Conservation (phyloP, 2,113 vertebrate species). For the Phoxinus phoxinus region DNA sequence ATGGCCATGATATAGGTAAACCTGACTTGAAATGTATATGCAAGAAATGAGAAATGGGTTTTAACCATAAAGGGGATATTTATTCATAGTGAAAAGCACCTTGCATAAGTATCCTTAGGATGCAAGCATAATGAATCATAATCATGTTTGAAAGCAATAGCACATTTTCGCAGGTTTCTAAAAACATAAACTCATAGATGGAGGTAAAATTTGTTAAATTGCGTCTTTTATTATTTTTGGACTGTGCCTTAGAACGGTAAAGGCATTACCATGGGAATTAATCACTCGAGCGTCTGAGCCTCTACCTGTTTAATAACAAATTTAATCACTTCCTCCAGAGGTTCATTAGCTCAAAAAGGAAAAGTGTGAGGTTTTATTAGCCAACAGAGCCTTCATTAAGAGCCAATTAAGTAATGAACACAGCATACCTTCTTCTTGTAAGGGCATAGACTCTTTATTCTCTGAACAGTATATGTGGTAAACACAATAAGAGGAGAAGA, state of each 20-base stretch:
- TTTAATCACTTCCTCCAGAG: constrained; percentile 68
- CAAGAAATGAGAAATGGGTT: background rate
- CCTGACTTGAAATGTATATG: constrained; percentile 12
- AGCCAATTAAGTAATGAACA: constrained; percentile 68
- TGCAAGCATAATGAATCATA: constrained; percentile 3
- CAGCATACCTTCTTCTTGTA: constrained; percentile 30
- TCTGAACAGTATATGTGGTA: background rate
- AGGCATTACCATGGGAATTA: constrained; percentile 61
- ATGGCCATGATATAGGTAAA: constrained; percentile 34
- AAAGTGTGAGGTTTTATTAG: constrained; percentile 68
- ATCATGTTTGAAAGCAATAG: background rate
- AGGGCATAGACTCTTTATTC: background rate
- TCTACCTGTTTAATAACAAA: constrained; percentile 75
- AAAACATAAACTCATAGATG: background rate
- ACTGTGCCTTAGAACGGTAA: constrained; percentile 49
- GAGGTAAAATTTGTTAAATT: constrained; percentile 61
- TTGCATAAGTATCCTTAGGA: background rate
- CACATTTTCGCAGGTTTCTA: background rate
- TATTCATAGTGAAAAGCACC: background rate
- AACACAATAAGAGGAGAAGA: constrained; percentile 3
- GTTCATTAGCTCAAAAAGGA: constrained; percentile 69
- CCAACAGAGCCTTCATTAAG: constrained; percentile 67
- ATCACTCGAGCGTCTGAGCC: constrained; percentile 60
- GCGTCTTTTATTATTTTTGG: constrained; percentile 56
- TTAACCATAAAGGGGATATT: background rate